Conservation (phyloP, 2,888 invertebrate genomes). For the Plagiodera versicolora region DNA sequence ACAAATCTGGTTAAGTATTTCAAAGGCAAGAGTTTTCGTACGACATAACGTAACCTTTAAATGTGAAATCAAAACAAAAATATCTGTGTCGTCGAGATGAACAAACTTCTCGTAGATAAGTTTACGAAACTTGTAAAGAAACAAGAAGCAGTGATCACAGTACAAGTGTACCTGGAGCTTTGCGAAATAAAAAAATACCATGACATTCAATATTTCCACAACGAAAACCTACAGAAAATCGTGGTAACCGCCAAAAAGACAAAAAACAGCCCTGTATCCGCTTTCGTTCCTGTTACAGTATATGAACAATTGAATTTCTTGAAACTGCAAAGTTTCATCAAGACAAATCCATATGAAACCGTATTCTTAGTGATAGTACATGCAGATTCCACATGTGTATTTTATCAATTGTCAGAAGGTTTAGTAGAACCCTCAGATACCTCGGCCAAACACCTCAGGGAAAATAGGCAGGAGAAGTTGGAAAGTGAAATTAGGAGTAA, state of each 20-base stretch:
- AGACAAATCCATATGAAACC: conserved; percentile 8
- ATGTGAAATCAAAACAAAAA: no score
- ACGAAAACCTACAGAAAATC: conserved; percentile 49
- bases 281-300: conserved; percentile 55
- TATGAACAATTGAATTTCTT: conserved; percentile 50
- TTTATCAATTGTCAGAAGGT: conserved; percentile 53
- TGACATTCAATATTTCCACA: conserved; percentile 55
- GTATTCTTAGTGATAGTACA: conserved; percentile 53
- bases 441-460: conserved; percentile 37
- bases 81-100: no score
- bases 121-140: conserved; percentile 18
- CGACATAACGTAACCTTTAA: no score
- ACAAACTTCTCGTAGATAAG: conserved; percentile 13
- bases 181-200: conserved; percentile 57
- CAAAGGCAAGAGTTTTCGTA: no score
- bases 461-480: conserved; percentile 42
- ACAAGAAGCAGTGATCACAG: conserved; percentile 53
- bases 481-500: conserved; percentile 43
- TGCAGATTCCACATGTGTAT: conserved; percentile 55
- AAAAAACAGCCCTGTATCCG: conserved; percentile 45
- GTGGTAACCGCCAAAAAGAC: conserved; percentile 54
- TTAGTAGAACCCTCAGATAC: conserved; percentile 40
- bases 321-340: conserved; percentile 45
- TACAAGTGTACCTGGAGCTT: conserved; percentile 60
- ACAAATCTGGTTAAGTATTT: no score